Base-by-base conservation (phyloP, 2,113 vertebrate species). In the Eublepharis macularius region DNA sequence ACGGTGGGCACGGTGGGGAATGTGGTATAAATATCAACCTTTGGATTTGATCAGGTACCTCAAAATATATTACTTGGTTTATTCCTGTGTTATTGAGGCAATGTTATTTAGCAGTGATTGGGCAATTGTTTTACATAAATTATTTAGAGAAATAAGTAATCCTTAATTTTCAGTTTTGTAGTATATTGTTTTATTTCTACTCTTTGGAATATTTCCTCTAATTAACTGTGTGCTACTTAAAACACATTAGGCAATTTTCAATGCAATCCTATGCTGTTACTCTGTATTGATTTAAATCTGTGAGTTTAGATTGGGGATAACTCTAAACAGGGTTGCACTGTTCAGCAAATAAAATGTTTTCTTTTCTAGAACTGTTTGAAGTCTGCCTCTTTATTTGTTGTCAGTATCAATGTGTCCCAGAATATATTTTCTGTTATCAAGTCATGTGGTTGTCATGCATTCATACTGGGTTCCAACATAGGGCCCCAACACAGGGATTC, bases 21-120 rank as follows among this genome's bases (percentile, higher is more conserved):
- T 99, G 95, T 99, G 99, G 99, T 99, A 99, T 95, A 99, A 99
- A 91, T 98, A 99, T 91, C 98, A 99, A 63, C 98, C 99, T 70
- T 95, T 99, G 57, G 98, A 99, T 93, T 97, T 99, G 93, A 99
- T 99, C 95, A 98, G 98, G 99, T 99, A 96, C 75, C 76, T 34
- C 39, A 80, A 85, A 90, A 68, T 24, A 69, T 83, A 83, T 63
- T 74, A 77, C 21, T 90, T 79, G 10, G 36, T 87, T 77, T 45
- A 72, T 4, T 84, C 36, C 21, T 45, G 8, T 6, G 13, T 43
- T 10, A 29, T 4, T 43, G n/a, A 72, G 41, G 19, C 21, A 82
- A 45, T 4, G 36, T 34, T 6, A 19, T 17, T 63, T 17, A 24
- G 2, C 1, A 24, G 16, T 51, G 17, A 57, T 16, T 83, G 51